These are phyloP conservation scores for Calliphora vomitoria DNA, from an alignment of 2,888 invertebrate genomes.

Conservation along the genomic window DNA sequence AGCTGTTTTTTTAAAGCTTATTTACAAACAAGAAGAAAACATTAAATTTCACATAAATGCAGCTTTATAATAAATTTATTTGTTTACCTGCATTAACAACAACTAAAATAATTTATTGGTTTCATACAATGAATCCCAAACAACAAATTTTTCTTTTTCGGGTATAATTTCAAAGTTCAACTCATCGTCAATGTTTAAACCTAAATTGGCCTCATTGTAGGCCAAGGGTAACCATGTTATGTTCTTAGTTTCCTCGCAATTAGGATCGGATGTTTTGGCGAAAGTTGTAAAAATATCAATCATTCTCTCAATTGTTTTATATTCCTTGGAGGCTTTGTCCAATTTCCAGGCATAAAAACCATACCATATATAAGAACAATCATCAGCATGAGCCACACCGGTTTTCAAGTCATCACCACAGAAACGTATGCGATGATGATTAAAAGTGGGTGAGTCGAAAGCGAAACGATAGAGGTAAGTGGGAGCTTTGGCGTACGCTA, in stretches of 20 bases:
- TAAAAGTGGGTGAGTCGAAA: slow-evolving; percentile 82
- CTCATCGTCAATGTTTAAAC: slow-evolving; percentile 80
- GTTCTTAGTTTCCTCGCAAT: slow-evolving; percentile 75
- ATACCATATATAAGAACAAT: slow-evolving; percentile 82
- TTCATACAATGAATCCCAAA: slow-evolving; percentile 81
- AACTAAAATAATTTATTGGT: slow-evolving; percentile 38
- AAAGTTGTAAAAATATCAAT: slow-evolving; percentile 80
- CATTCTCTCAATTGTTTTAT: slow-evolving; percentile 80
- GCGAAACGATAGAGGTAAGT: slow-evolving; percentile 83
- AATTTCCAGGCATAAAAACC: slow-evolving; percentile 76
- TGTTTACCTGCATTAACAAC: not conserved
- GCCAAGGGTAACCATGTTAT: slow-evolving; percentile 79
- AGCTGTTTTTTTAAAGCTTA: slow-evolving; percentile 14
- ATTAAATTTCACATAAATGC: not conserved
- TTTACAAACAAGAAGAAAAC: not conserved
- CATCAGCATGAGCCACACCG: slow-evolving; percentile 83
- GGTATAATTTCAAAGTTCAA: slow-evolving; percentile 76
- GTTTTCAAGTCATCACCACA: slow-evolving; percentile 79
- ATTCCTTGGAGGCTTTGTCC: slow-evolving; percentile 76
- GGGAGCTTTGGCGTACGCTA: slow-evolving; percentile 77
- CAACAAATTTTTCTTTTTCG: slow-evolving; percentile 78
- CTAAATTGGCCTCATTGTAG: slow-evolving; percentile 75
- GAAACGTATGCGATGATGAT: slow-evolving; percentile 78
- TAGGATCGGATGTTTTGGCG: slow-evolving; percentile 81
- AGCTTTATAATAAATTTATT: not conserved